Evolutionary conservation across 1,140 invertebrate genomes (phyloP), one percentile per base, ranked within the genome.

Genomic region (Holcopasites calliopsidis): DNA sequence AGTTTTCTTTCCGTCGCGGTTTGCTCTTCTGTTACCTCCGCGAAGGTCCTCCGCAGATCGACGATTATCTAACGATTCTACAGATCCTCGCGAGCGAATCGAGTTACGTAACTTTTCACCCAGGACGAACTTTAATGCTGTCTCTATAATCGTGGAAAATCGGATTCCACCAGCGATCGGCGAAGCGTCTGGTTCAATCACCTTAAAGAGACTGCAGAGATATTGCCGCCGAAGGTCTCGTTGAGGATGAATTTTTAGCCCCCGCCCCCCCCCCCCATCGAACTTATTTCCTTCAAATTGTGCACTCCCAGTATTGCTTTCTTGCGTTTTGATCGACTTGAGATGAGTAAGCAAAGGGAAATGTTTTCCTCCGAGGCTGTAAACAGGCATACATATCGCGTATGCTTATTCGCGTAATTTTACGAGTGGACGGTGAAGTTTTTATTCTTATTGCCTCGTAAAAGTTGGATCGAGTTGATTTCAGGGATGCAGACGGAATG

Each of bases 361-460:
- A 52, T 40, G 35, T 72, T 72, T 42, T 62, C 52, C 16, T 13
- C 21, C 8, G 8, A 7, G 2, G 26, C 21, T 6, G 18, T 21
- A 49, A 50, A 1, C 18, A 16, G 42, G 5, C 21, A 16, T n/a
- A 6, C 35, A 64, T 38, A 42, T 33, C 23, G 44, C 40, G 47
- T 13, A 6, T 49, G 47, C n/a, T 50, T 28, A 28, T 28, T 47
- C 40, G 13, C 42, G n/a, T 18, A 28, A 26, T 60, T 50, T 40
- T 49, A 74, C 47, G 73, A 70, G 55, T 3, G 3, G 2, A 2
- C 26, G 23, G 18, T 13, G 28, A 47, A 52, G 50, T 47, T 62
- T 70, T 54, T 33, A 42, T 62, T 75, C 82, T 78, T 75, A 78
- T 54, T 26, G 33, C 50, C 6, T 57, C 76, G 58, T 83, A 78